A percentile compares a stretch with the other conserved stretches of the same genome.
These are phyloP conservation scores for Micrasema longulum DNA, from an alignment of 1,140 invertebrate genomes.

Conservation along the genomic window DNA sequence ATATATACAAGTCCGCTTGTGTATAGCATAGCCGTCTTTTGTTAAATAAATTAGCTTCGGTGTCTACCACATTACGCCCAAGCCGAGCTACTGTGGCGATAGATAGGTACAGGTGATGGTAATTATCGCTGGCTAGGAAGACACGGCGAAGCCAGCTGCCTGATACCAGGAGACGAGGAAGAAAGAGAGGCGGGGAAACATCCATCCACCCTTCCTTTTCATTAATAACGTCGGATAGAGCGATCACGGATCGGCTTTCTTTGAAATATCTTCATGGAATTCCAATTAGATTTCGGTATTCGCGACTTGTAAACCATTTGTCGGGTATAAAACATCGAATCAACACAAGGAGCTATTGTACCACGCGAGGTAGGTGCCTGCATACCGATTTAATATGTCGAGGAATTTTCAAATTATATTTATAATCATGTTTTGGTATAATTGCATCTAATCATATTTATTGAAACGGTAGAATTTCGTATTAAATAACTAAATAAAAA, in stretches of 20 bases:
- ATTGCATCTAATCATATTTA: too few relatives aligned
- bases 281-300: slow-evolving; percentile 34
- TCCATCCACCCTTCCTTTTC: slow-evolving; percentile 4
- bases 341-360: not conserved
- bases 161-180: slow-evolving; percentile 6
- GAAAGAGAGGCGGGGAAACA: too few relatives aligned
- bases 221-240: slow-evolving; percentile 43
- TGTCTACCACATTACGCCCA: slow-evolving; percentile 71
- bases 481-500: too few relatives aligned
- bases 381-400: not conserved
- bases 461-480: too few relatives aligned
- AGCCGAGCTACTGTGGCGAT: slow-evolving; percentile 42
- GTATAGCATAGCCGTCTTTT: slow-evolving; percentile 63
- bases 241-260: slow-evolving; percentile 43
- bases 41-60: slow-evolving; percentile 72
- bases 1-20: slow-evolving; percentile 48
- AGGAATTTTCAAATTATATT: not conserved
- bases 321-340: slow-evolving; percentile 23
- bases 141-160: slow-evolving; percentile 10
- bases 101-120: not conserved
- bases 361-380: not conserved
- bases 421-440: too few relatives aligned
- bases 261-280: slow-evolving; percentile 41
- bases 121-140: slow-evolving; percentile 1
- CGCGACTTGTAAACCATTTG: slow-evolving; percentile 23